Evolutionary conservation across 2,113 vertebrate species (phyloP).

Genomic region (Felis catus): F.catus_Fca126_mat1.0 CM031418.1:47643501-47644000

Average conservation of each 20-base stretch:
- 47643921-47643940: neutral
- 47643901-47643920: neutral
- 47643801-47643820: neutral
- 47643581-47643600: neutral
- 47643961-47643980: neutral
- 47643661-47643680: neutral
- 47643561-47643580: neutral
- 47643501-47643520: neutral
- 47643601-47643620: neutral
- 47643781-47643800: neutral
- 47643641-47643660: neutral
- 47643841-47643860: neutral
- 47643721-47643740: neutral
- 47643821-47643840: neutral
- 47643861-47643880: neutral
- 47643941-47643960: neutral
- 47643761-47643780: neutral
- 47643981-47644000: neutral
- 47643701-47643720: neutral
- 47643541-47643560: neutral
- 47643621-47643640: neutral
- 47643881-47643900: neutral
- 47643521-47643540: neutral
- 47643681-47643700: neutral
- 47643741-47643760: neutral